Percentiles rank a stretch among this genome's conserved stretches.
Conservation (phyloP, 2,888 invertebrate species). For the Aporophyla lueneburgensis region DNA sequence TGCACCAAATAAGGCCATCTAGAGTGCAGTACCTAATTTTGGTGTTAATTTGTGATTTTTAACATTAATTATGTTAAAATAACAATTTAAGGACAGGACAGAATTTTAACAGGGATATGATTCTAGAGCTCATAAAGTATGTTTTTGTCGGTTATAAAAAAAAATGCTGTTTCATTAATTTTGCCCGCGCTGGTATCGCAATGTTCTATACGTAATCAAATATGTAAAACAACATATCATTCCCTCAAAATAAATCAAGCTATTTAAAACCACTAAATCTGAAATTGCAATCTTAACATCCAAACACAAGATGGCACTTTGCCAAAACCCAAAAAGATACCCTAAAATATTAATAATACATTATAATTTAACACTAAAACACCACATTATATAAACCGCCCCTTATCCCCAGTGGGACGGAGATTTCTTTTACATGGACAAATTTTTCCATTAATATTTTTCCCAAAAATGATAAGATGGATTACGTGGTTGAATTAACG, state of each 20-base stretch:
- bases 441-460: conserved; percentile 87
- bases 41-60: not conserved
- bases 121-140: too few species aligned
- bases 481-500: conserved; percentile 87
- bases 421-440: conserved; percentile 82
- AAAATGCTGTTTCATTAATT: too few species aligned
- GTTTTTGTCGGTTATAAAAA: too few species aligned
- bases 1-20: not conserved
- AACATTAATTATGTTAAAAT: not conserved
- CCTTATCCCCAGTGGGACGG: conserved; percentile 74
- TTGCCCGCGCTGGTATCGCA: too few species aligned
- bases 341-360: conserved; percentile 56
- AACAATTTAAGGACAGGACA: too few species aligned
- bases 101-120: too few species aligned
- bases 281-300: conserved; percentile 49
- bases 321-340: conserved; percentile 49
- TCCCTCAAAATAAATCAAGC: conserved; percentile 31
- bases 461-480: conserved; percentile 87
- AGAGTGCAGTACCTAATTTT: not conserved
- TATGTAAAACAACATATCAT: not conserved
- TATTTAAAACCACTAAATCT: conserved; percentile 57
- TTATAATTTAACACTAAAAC: conserved; percentile 52
- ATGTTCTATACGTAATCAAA: not conserved
- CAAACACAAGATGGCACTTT: conserved; percentile 49
- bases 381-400: conserved; percentile 66